Base-by-base conservation (phyloP, 2,888 invertebrate species). In the Pardosa pseudoannulata region DNA sequence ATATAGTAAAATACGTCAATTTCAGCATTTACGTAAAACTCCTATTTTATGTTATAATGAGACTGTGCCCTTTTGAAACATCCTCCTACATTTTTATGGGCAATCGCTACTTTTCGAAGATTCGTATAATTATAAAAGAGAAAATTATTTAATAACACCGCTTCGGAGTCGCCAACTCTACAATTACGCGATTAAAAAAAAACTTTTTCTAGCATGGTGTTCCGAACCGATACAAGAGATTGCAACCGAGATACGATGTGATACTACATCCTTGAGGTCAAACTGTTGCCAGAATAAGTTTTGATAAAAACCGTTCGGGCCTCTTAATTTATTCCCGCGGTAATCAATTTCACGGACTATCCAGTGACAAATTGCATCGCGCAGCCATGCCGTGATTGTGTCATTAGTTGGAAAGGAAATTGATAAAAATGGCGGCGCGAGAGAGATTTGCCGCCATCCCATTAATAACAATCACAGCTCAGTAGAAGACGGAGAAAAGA, bases 321-420 rank as follows among this genome's bases (percentile, higher is more conserved):
- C 23, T 56, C 56, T 19, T 56, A 56, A 56, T 56, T 56, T 23
- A 56, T 23, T 56, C 56, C 23, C 11, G 1, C 5, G 5, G 56
- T 56, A 72, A 79, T 62, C 68, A 62, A 75, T 75, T 75, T 75
- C 70, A 46, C n/a, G 75, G 75, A 75, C 75, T 62, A 41, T 75
- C 41, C 23, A 62, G 32, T 75, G 81, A 82, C 81, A 82, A 82
- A 82, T 82, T 82, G 75, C 36, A 6, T n/a, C 31, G 23, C 32
- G n/a, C 7, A 67, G 65, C 31, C 65, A n/a, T 32, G 13, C 6
- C 32, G 32, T 67, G 32, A 67, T 32, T 32, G 31, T 67, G 32
- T 67, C 65, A 67, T 67, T 67, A 67, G 19, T 7, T 1, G 32
- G 32, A 67, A 16, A n/a, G 31, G 32, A 67, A 32, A 67, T 67